These are phyloP conservation scores for Microchrysa polita DNA, from an alignment of 2,888 invertebrate species.

Conservation along the genomic window DNA sequence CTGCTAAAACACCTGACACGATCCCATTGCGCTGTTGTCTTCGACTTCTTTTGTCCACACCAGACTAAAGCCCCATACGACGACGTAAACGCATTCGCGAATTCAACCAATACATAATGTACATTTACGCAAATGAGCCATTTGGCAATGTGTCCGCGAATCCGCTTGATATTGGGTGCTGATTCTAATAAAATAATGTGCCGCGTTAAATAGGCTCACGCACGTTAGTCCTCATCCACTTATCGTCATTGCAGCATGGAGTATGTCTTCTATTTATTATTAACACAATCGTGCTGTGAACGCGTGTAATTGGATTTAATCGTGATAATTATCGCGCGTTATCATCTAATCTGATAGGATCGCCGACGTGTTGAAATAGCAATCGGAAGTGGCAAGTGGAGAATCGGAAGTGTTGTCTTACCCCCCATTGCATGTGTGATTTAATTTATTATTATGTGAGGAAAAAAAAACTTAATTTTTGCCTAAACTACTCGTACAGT, in stretches of 20 bases:
- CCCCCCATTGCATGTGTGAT: no score
- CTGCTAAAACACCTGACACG: neutral
- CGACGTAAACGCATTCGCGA: no score
- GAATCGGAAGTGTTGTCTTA: slow-evolving; percentile 2
- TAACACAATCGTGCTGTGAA: slow-evolving; percentile 14
- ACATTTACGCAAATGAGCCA: neutral
- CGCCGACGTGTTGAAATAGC: slow-evolving; percentile 22
- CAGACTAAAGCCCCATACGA: no score
- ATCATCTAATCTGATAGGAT: neutral
- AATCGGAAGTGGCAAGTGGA: slow-evolving; percentile 24
- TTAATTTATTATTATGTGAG: no score
- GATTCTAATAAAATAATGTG: slow-evolving; percentile 18
- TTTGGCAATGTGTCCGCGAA: slow-evolving; percentile 23
- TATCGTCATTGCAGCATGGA: slow-evolving; percentile 33
- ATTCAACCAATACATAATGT: no score
- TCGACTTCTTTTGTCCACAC: no score
- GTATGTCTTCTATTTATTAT: slow-evolving; percentile 19
- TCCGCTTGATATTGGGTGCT: no score
- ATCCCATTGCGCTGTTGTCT: neutral
- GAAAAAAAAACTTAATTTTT: no score
- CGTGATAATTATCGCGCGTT: slow-evolving; percentile 18
- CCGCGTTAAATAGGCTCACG: slow-evolving; percentile 18
- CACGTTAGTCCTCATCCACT: slow-evolving; percentile 29
- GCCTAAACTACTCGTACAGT: no score
- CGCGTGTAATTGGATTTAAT: slow-evolving; percentile 26